Base-by-base conservation (phyloP, 2,888 invertebrate genomes). In the Chaetoderma sp. region DNA sequence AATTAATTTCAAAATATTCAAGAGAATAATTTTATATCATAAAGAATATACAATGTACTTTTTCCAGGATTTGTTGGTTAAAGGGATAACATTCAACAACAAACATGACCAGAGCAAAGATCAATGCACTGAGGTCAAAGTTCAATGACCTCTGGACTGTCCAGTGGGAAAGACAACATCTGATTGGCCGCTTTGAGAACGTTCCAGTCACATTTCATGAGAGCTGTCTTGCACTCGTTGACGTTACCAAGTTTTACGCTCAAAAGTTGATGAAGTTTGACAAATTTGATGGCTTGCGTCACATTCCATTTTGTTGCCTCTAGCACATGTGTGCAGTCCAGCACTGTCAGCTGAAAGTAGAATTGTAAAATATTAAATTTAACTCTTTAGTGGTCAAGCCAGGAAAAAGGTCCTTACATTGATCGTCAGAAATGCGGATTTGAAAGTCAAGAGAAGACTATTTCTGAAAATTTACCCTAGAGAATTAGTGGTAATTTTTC, bases 241-340 rank as follows among this genome's bases (percentile, higher is more conserved):
- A 81, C 77, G 63, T 83, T 82, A 5, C 82, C 85, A 21, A 85
- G 73, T 49, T 85, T 80, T 13, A 79, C 73, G 39, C 81, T 83
- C 25, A 87, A 78, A 28, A 87, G 74, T 71, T 89, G 88, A 81
- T 91, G 91, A 45, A 94, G 89, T 57, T 91, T 90, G 25, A 92
- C 89, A 68, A 93, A 87, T 84, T 96, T 96, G 72, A 96, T 94
- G 16, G 95, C 95, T 57, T 91, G 91, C 80, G 94, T 92, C 0
- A 96, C 93, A 82, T 95, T 92, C 95, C 96, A 96, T 69, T 93
- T 91, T 60, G 93, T 92, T 67, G 93, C 90, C 80, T 95, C 93
- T 45, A 96, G 86, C 0, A 94, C 93, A 69, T 90, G 89, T 4
- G 95, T 88, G 78, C 95, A 96, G 68, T 93, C 91, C 72, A 93